Evolutionary conservation across 1,140 invertebrate genomes (phyloP), one percentile per base, ranked within the genome.

Genomic region (Hyposmocoma kahamanoa): DNA sequence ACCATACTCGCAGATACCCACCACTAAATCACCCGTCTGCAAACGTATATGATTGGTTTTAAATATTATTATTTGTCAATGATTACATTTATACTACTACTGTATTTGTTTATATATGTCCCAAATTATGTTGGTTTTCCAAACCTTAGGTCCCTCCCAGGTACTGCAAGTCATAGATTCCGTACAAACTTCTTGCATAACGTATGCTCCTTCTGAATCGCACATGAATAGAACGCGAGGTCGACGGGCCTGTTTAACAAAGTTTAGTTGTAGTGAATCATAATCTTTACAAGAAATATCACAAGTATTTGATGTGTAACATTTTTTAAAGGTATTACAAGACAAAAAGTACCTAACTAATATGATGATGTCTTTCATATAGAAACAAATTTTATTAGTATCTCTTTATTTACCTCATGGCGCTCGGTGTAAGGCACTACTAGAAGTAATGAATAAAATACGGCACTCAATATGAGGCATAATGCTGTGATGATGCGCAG

Each of bases 151-250:
- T 3, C 89, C 86, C 11, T 82, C 67, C 91, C 91, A 93, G 21
- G 87, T 78, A 52, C 90, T 88, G 65, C 92, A 93, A 3, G 80
- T 87, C 58, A 87, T 86, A 42, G 89, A 88, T 30, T 88, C 87
- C 6, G 86, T 84, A 63, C 92, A 93, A 18, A 90, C 87, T 60
- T 94, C 90, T 73, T 93, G 92, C 62, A 91, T 88, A 10, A 94
- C 86, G 26, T 88, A 87, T 1, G 90, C 92, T 1, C 91, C 91
- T 11, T 87, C 72, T 20, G 77, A 73, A 61, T 92, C 89, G 68
- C 93, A 94, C 47, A 89, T 89, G 62, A 94, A 94, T 59, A 89
- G 89, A 0, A 93, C 89, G 3, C 87, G 73, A 4, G 91, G 90
- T 38, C 86, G 86, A 11, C 87, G 80, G 10, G 88, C 88, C 62